These are phyloP conservation scores for Meda fulgida DNA, from an alignment of 2,797 vertebrate species.

Conservation along the genomic window DNA sequence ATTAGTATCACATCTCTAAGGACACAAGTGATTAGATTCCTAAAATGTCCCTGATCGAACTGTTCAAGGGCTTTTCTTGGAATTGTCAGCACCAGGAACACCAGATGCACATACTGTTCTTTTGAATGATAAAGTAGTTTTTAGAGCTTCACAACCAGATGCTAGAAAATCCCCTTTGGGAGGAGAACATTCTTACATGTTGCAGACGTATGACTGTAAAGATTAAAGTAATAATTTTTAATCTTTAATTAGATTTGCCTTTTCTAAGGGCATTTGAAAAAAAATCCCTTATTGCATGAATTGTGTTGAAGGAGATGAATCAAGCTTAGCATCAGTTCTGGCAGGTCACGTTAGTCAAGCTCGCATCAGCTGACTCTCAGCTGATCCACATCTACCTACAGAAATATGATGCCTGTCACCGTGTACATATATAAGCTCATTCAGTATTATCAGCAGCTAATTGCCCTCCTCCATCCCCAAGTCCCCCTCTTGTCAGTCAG, in stretches of 20 bases:
- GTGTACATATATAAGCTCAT: no score
- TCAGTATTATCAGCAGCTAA: no score
- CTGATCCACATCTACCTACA: no score
- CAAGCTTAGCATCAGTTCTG: no score
- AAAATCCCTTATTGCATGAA: background rate
- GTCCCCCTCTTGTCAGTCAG: no score
- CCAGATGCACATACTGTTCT: conserved; percentile 11
- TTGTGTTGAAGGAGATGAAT: background rate
- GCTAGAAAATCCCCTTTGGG: no score
- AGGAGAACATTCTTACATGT: background rate
- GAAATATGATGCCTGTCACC: no score
- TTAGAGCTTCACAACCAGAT: conserved; percentile 9
- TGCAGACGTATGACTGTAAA: background rate
- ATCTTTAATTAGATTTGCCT: background rate
- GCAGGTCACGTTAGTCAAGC: no score
- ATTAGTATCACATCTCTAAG: conserved; percentile 28
- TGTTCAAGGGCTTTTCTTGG: conserved; percentile 27
- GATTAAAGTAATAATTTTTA: conserved; percentile 9
- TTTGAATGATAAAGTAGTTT: conserved; percentile 1
- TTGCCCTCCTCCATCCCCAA: no score
- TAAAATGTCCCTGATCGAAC: conserved; percentile 33
- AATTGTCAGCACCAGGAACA: background rate
- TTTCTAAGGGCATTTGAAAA: background rate
- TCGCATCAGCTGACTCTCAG: no score
- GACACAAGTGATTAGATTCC: conserved; percentile 28